phyloP scores from a whole-genome alignment of 1,140 invertebrate species.

The Aphis gossypii region DNA sequence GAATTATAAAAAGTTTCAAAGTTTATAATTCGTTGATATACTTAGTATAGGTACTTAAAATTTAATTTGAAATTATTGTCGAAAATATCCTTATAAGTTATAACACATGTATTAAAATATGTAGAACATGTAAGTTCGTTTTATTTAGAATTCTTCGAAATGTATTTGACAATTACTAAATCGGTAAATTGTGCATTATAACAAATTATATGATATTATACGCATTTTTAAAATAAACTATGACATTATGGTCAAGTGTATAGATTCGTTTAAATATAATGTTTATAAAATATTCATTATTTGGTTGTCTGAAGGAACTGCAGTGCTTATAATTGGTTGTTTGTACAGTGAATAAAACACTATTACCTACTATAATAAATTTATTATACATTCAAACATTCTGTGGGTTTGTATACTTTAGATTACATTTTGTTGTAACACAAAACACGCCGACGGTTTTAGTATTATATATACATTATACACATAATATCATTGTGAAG shows the following conservation, averaged over 20 bases:
- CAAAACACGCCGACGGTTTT: background rate
- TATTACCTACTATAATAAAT: background rate
- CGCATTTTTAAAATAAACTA: background rate
- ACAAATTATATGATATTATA: background rate
- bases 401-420: background rate
- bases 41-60: background rate
- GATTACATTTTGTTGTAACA: background rate
- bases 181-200: background rate
- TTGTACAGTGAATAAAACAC: background rate
- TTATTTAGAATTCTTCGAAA: background rate
- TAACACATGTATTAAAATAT: background rate
- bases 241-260: background rate
- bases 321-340: background rate
- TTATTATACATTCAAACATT: background rate
- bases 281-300: background rate
- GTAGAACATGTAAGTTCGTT: background rate
- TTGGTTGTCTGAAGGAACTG: background rate
- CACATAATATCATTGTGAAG: background rate
- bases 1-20: background rate
- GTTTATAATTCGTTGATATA: background rate
- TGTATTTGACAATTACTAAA: background rate
- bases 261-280: background rate
- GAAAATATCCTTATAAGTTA: background rate
- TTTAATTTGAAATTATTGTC: background rate
- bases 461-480: background rate